Evolutionary conservation across 1,140 invertebrate species (phyloP).

Genomic region (Dendrolimus kikuchii): DNA sequence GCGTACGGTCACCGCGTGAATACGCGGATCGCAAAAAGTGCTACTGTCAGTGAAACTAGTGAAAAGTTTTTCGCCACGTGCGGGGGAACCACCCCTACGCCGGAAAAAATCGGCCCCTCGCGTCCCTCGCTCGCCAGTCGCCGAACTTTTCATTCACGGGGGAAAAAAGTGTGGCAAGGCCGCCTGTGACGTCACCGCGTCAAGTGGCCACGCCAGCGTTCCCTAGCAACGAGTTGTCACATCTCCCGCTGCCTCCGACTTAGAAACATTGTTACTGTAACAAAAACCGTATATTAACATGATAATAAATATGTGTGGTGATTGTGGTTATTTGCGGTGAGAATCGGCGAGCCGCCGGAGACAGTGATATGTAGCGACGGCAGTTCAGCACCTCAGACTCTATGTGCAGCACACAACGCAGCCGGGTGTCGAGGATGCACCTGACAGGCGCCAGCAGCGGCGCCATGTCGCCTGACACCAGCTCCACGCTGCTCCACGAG

Average conservation of each 20-base stretch:
- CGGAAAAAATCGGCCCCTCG: constrained; percentile 67
- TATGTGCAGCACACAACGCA: constrained; percentile 62
- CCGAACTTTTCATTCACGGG: constrained; percentile 76
- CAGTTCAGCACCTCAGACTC: constrained; percentile 31
- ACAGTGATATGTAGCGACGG: constrained; percentile 48
- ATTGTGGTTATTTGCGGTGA: constrained; percentile 19
- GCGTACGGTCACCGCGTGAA: constrained; percentile 55
- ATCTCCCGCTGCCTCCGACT: constrained; percentile 28
- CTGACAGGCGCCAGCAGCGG: constrained; percentile 69
- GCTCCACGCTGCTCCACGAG: constrained; percentile 81
- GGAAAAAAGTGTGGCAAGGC: constrained; percentile 76
- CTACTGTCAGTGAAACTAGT: constrained; percentile 65
- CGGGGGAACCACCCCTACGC: constrained; percentile 59
- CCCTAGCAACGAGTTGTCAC: constrained; percentile 69
- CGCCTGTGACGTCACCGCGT: constrained; percentile 73
- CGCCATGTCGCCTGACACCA: constrained; percentile 70
- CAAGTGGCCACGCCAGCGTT: constrained; percentile 68
- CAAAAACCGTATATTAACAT: constrained; percentile 2
- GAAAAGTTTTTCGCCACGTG: constrained; percentile 66
- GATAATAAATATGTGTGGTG: constrained; percentile 28
- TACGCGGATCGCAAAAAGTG: constrained; percentile 58
- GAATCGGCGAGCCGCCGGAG: constrained; percentile 32
- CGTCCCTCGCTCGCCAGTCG: constrained; percentile 49
- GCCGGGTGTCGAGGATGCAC: constrained; percentile 71
- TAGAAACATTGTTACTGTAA: neutral